Evolutionary conservation across 2,888 invertebrate species (phyloP), one percentile per base, ranked within the genome.

Genomic region (Cantharis flavilabris): DNA sequence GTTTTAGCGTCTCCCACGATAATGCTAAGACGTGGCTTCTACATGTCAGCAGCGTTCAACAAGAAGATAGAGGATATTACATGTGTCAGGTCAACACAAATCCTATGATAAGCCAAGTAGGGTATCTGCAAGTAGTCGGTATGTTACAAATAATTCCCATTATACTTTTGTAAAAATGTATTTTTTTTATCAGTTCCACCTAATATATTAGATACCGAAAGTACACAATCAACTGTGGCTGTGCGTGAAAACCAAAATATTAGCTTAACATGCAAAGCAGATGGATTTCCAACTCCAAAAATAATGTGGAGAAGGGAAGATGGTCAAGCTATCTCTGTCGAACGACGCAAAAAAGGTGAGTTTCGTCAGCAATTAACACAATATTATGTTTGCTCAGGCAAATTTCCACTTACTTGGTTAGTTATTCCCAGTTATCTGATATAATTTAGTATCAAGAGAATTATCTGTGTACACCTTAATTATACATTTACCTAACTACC

Each of bases 91-190:
- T 92, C 83, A 97, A 97, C 89, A 97, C 97, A 70, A 95, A 96
- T 88, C 97, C 97, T 0, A 97, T 97, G 97, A 97, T 97, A 86
- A 97, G 96, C 87, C 97, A 97, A 91, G 96, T 97, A 62, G 97
- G 97, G 76, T 97, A 95, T 87, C 91, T 97, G 64, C 96, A 97
- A 90, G 97, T 97, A 79, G 96, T 97, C 62, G 97, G 97, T 97
- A 87, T 92, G 95, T 89, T 72, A 71, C 10, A 28, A 67, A 67
- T 67, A 20, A 26, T 67, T 70, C 23, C 9, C 9, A 30, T 30
- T 18, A 9, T 30, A 13, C n/a, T 14, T 26, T 62, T 20, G 9
- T 67, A 23, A 23, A 16, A 67, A 26, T 67, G 13, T 23, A 18
- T 11, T 23, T 64, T n/a, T 72, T 79, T 82, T 89, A 87, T 14